A percentile compares a stretch with the other conserved stretches of the same genome.
Evolutionary conservation across 1,140 invertebrate genomes (phyloP).

Genomic region (Drosophila pandora): DNA sequence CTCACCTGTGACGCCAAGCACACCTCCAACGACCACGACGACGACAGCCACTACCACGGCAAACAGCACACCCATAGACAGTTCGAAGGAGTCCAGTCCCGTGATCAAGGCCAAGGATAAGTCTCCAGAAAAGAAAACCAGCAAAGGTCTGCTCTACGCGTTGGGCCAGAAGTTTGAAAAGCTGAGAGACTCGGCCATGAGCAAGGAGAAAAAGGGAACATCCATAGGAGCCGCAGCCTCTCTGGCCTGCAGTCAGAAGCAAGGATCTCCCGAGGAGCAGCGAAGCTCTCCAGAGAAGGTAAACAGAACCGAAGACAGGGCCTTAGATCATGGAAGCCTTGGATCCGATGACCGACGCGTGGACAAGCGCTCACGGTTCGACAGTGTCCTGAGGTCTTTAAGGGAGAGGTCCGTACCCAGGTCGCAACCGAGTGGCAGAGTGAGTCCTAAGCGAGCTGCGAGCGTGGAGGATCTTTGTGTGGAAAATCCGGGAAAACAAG

Average conservation of each 20-base stretch:
- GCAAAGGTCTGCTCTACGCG: conserved; percentile 84
- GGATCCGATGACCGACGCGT: conserved; percentile 49
- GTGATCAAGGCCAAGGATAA: conserved; percentile 66
- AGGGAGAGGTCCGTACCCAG: conserved; percentile 88
- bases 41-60: conserved; percentile 43
- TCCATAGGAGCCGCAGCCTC: conserved; percentile 7
- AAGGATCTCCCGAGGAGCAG: conserved; percentile 52
- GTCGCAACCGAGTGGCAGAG: conserved; percentile 76
- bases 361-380: conserved; percentile 84
- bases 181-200: conserved; percentile 84
- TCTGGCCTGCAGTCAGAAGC: conserved; percentile 57
- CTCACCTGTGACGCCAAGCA: conserved; percentile 44
- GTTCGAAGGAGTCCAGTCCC: conserved; percentile 72
- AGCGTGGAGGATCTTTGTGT: conserved; percentile 88
- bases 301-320: conserved; percentile 54
- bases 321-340: not conserved
- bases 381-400: conserved; percentile 85
- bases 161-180: conserved; percentile 89
- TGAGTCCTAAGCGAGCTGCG: conserved; percentile 87
- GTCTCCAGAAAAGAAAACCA: conserved; percentile 77
- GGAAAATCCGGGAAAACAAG: conserved; percentile 81
- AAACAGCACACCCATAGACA: conserved; percentile 70
- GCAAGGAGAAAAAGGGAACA: conserved; percentile 70
- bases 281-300: conserved; percentile 47
- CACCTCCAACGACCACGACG: conserved; percentile 28